Evolutionary conservation across 1,140 invertebrate species (phyloP), one percentile per base, ranked within the genome.

Genomic region (Drosophila tropicalis): DNA sequence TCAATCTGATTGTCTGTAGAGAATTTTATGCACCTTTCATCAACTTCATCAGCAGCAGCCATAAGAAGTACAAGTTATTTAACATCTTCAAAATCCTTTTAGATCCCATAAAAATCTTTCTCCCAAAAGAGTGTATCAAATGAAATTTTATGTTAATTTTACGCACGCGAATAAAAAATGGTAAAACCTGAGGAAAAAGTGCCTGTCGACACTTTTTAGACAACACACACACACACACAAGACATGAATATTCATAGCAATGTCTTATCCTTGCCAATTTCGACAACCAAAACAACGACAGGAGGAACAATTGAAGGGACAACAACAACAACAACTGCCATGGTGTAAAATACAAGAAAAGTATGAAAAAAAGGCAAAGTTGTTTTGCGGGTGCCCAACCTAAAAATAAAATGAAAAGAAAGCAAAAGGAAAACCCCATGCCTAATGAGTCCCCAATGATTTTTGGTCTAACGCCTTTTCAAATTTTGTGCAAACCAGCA

Each of bases 371-470:
- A 76, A 75, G 66, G 54, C 61, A 76, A 83, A 83, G 56, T 75
- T 75, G 56, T 66, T 77, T 58, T 58, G 32, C 34, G 56, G 56
- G 56, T 15, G 56, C 22, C 44, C 61, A 67, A 60, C 25, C 40
- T 29, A 39, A 56, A 64, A 69, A 70, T 55, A 64, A 40, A 34
- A 51, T 61, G 67, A 36, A 12, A 44, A 47, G 71, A 34, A 13
- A 65, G 71, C 29, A 13, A 65, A 40, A 39, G 29, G 44, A 15
- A 44, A 54, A 36, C 40, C 32, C 60, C 40, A 51, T 57, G 34
- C 77, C 82, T 75, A 81, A 86, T 85, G 81, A 85, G 70, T 85
- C 81, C 81, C 81, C 68, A 84, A 85, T 85, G 73, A 81, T 86
- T 78, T 85, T 86, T 63, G 78, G 70, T 69, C 65, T 76, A 61